Percentiles rank a stretch among this genome's conserved stretches.
Evolutionary conservation across 2,797 vertebrate genomes (phyloP).

Genomic region (Pangasius djambal): DNA sequence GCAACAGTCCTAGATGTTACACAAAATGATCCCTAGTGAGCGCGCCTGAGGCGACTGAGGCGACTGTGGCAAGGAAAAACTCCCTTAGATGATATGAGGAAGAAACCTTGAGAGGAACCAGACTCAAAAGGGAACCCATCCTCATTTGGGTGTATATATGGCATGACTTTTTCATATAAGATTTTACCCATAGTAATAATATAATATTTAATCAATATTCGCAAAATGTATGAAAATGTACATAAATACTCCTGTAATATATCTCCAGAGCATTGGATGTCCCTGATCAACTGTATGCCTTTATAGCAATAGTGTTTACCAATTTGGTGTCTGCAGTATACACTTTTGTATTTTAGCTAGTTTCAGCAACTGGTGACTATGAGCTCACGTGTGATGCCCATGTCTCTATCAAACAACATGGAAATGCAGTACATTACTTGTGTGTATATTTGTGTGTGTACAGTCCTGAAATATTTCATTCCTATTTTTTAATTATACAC

Average conservation of each 20-base stretch:
- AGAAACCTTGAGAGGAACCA: too few species aligned
- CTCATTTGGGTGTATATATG: too few species aligned
- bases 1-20: too few species aligned
- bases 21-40: too few species aligned
- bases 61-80: too few species aligned
- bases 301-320: not conserved
- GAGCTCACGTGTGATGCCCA: not conserved
- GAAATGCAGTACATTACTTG: not conserved
- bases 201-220: not conserved
- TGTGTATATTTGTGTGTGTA: not conserved
- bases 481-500: slow-evolving; percentile 35
- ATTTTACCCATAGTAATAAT: not conserved
- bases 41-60: too few species aligned
- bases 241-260: not conserved
- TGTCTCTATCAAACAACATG: not conserved
- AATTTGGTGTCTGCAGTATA: not conserved
- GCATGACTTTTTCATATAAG: not conserved
- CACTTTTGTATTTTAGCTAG: not conserved
- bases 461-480: slow-evolving; percentile 61
- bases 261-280: not conserved
- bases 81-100: too few species aligned
- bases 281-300: not conserved
- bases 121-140: too few species aligned
- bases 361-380: not conserved
- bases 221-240: not conserved